Conservation (phyloP, 2,113 vertebrate genomes). For the Cyanocitta stelleri region DNA sequence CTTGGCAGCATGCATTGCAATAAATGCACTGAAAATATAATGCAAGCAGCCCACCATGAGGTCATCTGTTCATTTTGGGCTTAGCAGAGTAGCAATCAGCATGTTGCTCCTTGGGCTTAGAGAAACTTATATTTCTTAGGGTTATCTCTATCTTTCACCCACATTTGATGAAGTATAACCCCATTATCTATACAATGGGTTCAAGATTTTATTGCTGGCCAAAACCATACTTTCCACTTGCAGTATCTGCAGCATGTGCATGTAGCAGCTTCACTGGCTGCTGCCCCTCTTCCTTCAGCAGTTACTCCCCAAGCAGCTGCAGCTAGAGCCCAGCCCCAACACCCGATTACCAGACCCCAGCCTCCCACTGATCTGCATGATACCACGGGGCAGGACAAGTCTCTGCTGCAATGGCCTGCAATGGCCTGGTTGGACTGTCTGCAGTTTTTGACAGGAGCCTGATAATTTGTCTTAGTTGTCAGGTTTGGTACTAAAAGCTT, state of each 20-base stretch:
- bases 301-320: neutral
- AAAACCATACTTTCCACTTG: neutral
- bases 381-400: neutral
- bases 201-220: neutral
- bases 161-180: neutral
- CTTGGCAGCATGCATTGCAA: neutral
- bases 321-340: neutral
- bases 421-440: neutral
- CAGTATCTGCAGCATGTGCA: neutral
- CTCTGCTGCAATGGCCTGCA: neutral
- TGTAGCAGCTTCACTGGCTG: neutral
- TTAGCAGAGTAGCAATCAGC: neutral
- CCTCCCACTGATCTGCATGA: fast-evolving
- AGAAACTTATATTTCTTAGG: neutral
- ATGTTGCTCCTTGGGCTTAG: neutral
- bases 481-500: neutral
- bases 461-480: neutral
- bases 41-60: neutral
- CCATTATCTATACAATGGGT: neutral
- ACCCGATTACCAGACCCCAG: neutral
- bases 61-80: neutral
- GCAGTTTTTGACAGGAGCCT: neutral
- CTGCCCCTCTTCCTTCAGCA: neutral
- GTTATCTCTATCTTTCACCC: neutral
- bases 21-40: neutral